These are phyloP conservation scores for Bellardia bayeri DNA, from an alignment of 2,888 invertebrate genomes.

Conservation along the genomic window DNA sequence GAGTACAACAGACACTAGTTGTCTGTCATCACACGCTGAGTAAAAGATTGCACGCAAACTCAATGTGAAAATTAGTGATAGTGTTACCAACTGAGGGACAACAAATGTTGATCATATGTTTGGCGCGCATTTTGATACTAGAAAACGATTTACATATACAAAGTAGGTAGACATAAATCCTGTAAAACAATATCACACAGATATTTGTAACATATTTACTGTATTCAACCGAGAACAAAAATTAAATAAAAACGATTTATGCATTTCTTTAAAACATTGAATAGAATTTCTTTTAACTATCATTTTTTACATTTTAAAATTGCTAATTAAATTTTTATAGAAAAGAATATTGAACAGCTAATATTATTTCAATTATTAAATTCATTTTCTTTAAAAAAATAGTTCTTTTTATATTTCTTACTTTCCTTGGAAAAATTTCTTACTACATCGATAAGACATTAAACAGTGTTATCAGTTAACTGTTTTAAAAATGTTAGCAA, in stretches of 20 bases:
- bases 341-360: too few species aligned
- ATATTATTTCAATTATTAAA: too few species aligned
- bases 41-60: neutral
- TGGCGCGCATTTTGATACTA: neutral
- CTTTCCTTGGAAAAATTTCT: slow-evolving; percentile 4
- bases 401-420: neutral
- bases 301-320: too few species aligned
- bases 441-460: slow-evolving; percentile 42
- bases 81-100: neutral
- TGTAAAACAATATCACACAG: too few species aligned
- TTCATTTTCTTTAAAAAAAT: too few species aligned
- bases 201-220: too few species aligned
- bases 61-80: neutral
- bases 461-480: slow-evolving; percentile 44
- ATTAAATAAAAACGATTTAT: too few species aligned
- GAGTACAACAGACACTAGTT: neutral
- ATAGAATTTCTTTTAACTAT: too few species aligned
- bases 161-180: neutral
- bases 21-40: neutral
- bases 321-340: too few species aligned
- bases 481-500: slow-evolving; percentile 13
- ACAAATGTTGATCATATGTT: neutral
- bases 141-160: neutral
- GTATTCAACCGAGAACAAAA: too few species aligned
- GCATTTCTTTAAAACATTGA: too few species aligned